Conservation (phyloP, 1,140 invertebrate species). For the Acromyrmex echinatior region DNA sequence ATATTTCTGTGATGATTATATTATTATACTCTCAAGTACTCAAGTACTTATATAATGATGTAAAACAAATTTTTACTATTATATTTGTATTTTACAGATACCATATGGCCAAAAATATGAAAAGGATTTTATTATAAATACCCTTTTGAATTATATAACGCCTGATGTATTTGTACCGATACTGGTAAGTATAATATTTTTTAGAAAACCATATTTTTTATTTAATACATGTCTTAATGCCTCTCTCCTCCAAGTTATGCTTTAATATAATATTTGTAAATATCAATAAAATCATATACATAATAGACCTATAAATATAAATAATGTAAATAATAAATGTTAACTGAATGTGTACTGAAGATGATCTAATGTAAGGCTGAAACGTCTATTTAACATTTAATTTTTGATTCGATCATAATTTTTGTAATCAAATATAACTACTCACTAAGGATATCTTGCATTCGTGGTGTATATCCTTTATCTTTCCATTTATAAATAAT, state of each 20-base stretch:
- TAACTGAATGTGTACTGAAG: too few relatives aligned
- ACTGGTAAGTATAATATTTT: slow-evolving; percentile 83
- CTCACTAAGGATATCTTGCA: too few relatives aligned
- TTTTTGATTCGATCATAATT: too few relatives aligned
- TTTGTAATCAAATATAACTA: too few relatives aligned
- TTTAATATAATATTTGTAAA: too few relatives aligned
- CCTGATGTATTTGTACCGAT: slow-evolving; percentile 90
- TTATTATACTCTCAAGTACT: background rate
- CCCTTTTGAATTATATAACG: slow-evolving; percentile 88
- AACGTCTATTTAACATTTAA: too few relatives aligned
- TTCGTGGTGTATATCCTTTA: too few relatives aligned
- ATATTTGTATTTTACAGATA: slow-evolving; percentile 86
- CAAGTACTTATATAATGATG: background rate
- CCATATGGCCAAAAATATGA: slow-evolving; percentile 92
- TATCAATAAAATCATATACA: too few relatives aligned
- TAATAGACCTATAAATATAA: background rate
- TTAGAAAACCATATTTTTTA: background rate
- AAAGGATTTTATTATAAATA: slow-evolving; percentile 89
- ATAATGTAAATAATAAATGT: too few relatives aligned
- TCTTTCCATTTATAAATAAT: too few relatives aligned
- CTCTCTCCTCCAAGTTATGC: too few relatives aligned
- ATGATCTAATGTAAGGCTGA: too few relatives aligned
- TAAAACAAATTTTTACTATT: background rate
- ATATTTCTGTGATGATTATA: slow-evolving; percentile 3
- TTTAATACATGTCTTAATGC: background rate